Evolutionary conservation across 2,797 vertebrate genomes (phyloP).

Genomic region (Sparidentex hasta): DNA sequence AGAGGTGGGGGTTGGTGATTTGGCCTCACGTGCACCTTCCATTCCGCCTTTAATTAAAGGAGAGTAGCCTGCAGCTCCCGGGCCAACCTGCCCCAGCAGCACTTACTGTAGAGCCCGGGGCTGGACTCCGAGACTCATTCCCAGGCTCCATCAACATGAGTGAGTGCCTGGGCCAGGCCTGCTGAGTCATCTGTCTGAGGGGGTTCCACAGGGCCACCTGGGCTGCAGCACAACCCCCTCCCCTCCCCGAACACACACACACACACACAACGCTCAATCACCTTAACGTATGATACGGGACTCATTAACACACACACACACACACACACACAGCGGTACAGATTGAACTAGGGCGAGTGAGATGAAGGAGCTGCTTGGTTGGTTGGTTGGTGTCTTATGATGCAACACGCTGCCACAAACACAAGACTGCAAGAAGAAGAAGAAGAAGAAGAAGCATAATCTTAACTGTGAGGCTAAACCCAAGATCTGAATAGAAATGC

Average conservation of each 20-base stretch:
- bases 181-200: slow-evolving; percentile 81
- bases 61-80: slow-evolving; percentile 57
- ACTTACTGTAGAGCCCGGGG: slow-evolving; percentile 57
- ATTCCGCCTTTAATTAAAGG: slow-evolving; percentile 74
- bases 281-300: neutral
- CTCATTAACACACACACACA: slow-evolving; percentile 14
- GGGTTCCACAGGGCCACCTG: slow-evolving; percentile 59
- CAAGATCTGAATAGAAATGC: no score
- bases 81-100: slow-evolving; percentile 63
- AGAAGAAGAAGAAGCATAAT: neutral
- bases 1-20: slow-evolving; percentile 25
- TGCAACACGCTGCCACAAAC: neutral
- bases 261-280: neutral
- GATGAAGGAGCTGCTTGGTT: neutral
- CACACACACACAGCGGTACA: slow-evolving; percentile 8
- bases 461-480: neutral
- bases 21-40: slow-evolving; percentile 52
- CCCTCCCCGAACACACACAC: neutral
- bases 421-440: neutral
- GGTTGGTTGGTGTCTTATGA: neutral
- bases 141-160: slow-evolving; percentile 74
- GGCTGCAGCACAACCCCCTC: no score
- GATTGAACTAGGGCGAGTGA: neutral
- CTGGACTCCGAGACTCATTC: slow-evolving; percentile 62
- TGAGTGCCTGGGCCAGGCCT: slow-evolving; percentile 56